Conservation (phyloP, 1,140 invertebrate genomes). For the Ceratitis capitata region DNA sequence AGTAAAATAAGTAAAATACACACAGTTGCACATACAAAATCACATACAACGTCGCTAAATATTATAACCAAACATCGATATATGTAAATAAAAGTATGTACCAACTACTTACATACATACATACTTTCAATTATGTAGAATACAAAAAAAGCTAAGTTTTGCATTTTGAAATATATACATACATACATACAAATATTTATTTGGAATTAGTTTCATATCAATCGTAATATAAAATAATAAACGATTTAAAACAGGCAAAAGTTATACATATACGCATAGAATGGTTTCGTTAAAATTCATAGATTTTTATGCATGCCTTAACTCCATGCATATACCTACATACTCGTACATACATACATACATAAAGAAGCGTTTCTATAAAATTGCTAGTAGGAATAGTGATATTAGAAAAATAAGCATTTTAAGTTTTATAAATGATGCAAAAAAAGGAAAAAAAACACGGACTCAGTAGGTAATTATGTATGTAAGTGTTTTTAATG, state of each 20-base stretch:
- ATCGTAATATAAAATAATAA: not conserved
- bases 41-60: not conserved
- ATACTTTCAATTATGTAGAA: not conserved
- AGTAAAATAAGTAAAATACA: not conserved
- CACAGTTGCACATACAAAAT: not conserved
- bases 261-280: not conserved
- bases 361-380: conserved; percentile 5
- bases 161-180: not conserved
- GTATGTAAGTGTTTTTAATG: too few relatives aligned
- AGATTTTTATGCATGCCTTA: not conserved
- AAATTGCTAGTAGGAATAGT: conserved; percentile 38
- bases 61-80: not conserved
- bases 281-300: conserved; percentile 18
- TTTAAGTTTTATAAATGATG: conserved; percentile 1
- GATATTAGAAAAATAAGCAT: conserved; percentile 1
- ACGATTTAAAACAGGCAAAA: too few relatives aligned
- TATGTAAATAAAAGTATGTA: not conserved
- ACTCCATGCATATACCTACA: too few relatives aligned
- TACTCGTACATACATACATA: not conserved
- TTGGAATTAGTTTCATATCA: not conserved
- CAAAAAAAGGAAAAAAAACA: too few relatives aligned
- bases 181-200: too few relatives aligned
- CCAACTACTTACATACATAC: not conserved
- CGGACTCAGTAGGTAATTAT: too few relatives aligned
- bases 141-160: not conserved